These are phyloP conservation scores for Trichopria drosophilae DNA, from an alignment of 2,888 invertebrate genomes.

Conservation along the genomic window DNA sequence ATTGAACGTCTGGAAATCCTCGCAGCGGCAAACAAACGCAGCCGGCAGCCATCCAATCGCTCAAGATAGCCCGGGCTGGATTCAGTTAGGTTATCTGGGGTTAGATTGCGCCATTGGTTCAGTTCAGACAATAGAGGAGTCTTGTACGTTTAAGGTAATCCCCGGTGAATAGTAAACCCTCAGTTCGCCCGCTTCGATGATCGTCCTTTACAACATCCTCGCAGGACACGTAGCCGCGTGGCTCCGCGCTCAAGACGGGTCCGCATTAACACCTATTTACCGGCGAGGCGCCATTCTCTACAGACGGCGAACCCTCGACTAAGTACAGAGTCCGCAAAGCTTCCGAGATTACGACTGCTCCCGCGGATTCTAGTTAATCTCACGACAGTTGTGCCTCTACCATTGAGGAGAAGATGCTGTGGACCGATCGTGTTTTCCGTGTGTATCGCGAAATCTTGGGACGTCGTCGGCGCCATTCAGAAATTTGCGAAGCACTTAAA, in stretches of 20 bases:
- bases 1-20: too few relatives aligned
- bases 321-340: conserved; percentile 24
- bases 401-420: too few relatives aligned
- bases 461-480: too few relatives aligned
- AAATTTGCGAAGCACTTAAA: too few relatives aligned
- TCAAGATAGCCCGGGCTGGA: conserved; percentile 40
- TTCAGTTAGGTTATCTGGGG: conserved; percentile 41
- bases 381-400: too few relatives aligned
- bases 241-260: conserved; percentile 26
- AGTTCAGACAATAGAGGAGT: conserved; percentile 53
- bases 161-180: conserved; percentile 53
- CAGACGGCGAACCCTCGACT: not conserved
- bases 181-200: conserved; percentile 48
- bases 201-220: conserved; percentile 52
- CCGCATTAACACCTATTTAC: conserved; percentile 56
- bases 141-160: conserved; percentile 56
- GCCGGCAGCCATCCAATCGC: conserved; percentile 40
- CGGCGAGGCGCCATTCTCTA: conserved; percentile 17
- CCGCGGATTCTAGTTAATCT: conserved; percentile 32
- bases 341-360: conserved; percentile 7
- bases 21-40: too few relatives aligned
- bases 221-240: conserved; percentile 37
- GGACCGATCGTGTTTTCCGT: too few relatives aligned
- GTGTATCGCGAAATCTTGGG: too few relatives aligned
- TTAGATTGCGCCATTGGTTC: conserved; percentile 53